phyloP scores from a whole-genome alignment of 92 coral and sea anemone genomes.

The Muricea muricata region DNA sequence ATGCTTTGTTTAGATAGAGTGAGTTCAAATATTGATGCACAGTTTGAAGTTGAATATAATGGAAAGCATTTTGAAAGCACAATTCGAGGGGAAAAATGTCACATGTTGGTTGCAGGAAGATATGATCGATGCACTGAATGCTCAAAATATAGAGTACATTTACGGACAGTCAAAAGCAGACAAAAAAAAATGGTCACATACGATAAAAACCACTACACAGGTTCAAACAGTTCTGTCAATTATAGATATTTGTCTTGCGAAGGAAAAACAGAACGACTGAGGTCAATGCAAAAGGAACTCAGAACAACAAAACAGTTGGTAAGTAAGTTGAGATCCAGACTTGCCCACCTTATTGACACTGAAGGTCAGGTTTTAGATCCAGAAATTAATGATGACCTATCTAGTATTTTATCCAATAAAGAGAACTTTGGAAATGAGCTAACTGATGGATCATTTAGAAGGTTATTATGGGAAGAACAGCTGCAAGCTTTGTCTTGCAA shows the following conservation, averaged over 20 bases:
- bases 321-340: background rate
- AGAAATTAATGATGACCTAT: conserved; percentile 9
- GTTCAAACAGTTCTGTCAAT: background rate
- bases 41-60: too few species aligned
- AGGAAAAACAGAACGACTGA: conserved; percentile 8
- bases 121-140: conserved; percentile 13
- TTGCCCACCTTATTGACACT: background rate
- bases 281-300: conserved; percentile 5
- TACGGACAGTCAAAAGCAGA: background rate
- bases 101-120: background rate
- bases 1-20: background rate
- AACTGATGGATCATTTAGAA: conserved; percentile 28
- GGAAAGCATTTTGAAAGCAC: background rate
- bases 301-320: background rate
- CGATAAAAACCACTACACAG: background rate
- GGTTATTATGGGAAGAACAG: conserved; percentile 43
- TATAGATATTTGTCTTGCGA: conserved; percentile 3
- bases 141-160: background rate
- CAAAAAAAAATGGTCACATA: background rate
- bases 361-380: conserved; percentile 15
- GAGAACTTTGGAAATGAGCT: background rate
- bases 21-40: too few species aligned
- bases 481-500: background rate
- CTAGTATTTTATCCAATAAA: background rate
- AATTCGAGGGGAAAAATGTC: background rate